These are phyloP conservation scores for Sternarchorhynchus goeldii DNA, from an alignment of 2,797 vertebrate genomes.

Conservation along the genomic window DNA sequence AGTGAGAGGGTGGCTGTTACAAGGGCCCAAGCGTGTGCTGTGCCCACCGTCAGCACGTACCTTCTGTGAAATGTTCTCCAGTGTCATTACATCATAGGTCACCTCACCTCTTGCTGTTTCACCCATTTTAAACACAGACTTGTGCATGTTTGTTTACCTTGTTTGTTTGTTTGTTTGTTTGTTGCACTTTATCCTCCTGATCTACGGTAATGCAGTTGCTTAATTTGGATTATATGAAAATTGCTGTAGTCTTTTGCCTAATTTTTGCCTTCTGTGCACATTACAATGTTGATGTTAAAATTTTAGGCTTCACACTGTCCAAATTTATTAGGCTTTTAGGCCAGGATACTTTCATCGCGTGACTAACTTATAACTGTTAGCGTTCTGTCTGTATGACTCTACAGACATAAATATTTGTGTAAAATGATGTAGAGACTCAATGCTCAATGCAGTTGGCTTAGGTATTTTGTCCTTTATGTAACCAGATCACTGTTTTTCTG, in stretches of 20 bases:
- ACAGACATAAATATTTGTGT: no score
- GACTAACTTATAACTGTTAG: no score
- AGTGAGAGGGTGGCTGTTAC: constrained; percentile 48
- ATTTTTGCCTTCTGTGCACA: no score
- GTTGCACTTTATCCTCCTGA: not conserved
- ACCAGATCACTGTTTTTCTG: constrained; percentile 52
- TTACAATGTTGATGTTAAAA: no score
- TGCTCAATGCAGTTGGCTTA: constrained; percentile 57
- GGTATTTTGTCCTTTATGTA: constrained; percentile 57
- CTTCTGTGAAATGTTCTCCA: constrained; percentile 69
- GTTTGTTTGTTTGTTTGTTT: not conserved
- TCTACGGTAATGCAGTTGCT: no score
- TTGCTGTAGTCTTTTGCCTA: no score
- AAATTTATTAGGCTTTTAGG: no score
- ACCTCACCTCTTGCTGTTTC: constrained; percentile 31
- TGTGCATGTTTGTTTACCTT: not conserved
- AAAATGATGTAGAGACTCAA: no score
- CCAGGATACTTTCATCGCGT: no score
- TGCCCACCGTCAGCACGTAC: constrained; percentile 55
- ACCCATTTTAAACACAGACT: constrained; percentile 13
- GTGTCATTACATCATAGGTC: constrained; percentile 63
- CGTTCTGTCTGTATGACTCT: no score
- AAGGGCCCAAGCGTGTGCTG: constrained; percentile 53
- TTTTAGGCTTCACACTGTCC: no score
- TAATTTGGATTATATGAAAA: no score